Percentiles rank a stretch among this genome's conserved stretches.
Conservation (phyloP, 2,888 invertebrate species). For the Amiota minor region DNA sequence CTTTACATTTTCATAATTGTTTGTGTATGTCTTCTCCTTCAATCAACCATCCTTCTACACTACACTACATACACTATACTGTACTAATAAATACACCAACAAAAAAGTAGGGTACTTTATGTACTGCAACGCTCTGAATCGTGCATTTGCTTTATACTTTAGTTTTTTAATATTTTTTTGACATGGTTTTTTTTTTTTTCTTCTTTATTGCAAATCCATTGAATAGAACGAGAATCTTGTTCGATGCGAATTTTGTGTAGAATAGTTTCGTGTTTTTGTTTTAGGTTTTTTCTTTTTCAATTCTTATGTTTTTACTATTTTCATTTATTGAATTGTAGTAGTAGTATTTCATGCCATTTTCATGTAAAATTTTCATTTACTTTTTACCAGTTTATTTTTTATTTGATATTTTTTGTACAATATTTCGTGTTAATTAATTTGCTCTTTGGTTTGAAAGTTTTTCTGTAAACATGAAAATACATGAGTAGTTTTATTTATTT, state of each 20-base stretch:
- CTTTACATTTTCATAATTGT: not conserved
- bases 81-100: too few relatives aligned
- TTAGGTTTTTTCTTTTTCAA: not conserved
- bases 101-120: too few relatives aligned
- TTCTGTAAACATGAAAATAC: constrained; percentile 9
- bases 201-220: constrained; percentile 19
- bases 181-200: constrained; percentile 13
- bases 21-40: not conserved
- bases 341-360: not conserved
- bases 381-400: constrained; percentile 41
- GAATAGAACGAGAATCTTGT: constrained; percentile 24
- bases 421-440: constrained; percentile 68
- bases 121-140: constrained; percentile 21
- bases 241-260: constrained; percentile 43
- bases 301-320: not conserved
- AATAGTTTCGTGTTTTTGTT: constrained; percentile 31
- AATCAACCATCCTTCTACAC: not conserved
- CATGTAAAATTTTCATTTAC: constrained; percentile 49
- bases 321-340: too few relatives aligned
- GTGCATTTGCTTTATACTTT: constrained; percentile 17
- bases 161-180: constrained; percentile 17
- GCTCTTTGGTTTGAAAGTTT: constrained; percentile 56
- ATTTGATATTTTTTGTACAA: constrained; percentile 50
- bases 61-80: not conserved
- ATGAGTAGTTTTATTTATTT: not conserved